phyloP scores from a whole-genome alignment of 2,113 vertebrate genomes.

The Furnarius figulus region DNA sequence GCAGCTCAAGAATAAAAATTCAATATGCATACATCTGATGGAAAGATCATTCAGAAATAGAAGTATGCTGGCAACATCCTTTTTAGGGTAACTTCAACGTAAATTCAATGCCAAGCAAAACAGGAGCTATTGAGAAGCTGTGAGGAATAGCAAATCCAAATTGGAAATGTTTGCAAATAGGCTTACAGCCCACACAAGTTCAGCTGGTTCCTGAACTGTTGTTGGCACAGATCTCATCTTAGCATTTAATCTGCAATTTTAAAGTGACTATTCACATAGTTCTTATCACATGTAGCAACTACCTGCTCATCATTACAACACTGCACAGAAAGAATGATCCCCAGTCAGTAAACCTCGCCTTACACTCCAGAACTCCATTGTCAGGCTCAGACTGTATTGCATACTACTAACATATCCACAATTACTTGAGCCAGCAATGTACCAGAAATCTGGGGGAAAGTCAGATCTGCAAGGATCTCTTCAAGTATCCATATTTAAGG shows the following conservation, averaged over 20 bases:
- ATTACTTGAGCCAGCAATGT: background rate
- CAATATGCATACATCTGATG: background rate
- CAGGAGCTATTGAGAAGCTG: background rate
- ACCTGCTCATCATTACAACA: background rate
- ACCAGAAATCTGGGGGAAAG: background rate
- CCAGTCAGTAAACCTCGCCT: background rate
- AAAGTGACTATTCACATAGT: background rate
- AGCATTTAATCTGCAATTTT: background rate
- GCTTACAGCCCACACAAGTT: background rate
- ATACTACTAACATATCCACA: background rate
- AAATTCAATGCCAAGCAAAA: background rate
- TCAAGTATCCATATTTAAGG: background rate
- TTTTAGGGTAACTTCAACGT: background rate
- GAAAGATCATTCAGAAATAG: background rate
- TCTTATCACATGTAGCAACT: background rate
- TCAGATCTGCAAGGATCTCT: background rate
- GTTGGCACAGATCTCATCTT: background rate
- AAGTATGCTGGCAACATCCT: background rate
- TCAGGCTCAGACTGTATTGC: background rate
- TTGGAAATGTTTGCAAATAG: background rate
- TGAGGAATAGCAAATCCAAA: background rate
- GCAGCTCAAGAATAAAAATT: background rate
- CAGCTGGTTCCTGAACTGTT: background rate
- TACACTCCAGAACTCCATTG: background rate
- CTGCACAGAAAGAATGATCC: background rate